Evolutionary conservation across 2,888 invertebrate genomes (phyloP), one percentile per base, ranked within the genome.

Genomic region (Octonoba sinensis): DNA sequence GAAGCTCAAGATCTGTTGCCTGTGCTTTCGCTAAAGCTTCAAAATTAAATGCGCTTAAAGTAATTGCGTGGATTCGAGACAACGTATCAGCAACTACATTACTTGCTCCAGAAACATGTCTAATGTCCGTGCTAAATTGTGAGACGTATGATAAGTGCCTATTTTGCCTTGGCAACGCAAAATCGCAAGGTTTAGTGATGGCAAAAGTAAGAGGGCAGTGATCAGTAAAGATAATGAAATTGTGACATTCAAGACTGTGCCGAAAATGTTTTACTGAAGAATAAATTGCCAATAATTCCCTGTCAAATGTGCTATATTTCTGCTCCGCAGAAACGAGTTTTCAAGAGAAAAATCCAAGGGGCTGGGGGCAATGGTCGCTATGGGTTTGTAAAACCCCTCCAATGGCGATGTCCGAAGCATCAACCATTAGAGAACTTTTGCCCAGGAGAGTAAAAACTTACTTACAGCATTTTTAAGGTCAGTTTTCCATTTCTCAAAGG

Each of bases 201-300:
- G 59, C 46, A 47, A n/a, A 60, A 20, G 16, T 60, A n/a, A 60
- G 46, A 15, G 70, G 60, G 12, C 49, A 47, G n/a, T 71, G 59
- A 16, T 71, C 24, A 47, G 70, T 71, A n/a, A 59, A 49, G 12
- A 27, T 22, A 18, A 20, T n/a, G 12, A 60, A 60, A 0, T 69
- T 3, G 27, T 27, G 47, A 27, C 60, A 59, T 60, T 71, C 71
- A 12, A 62, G 22, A 16, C 22, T 18, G 36, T 49, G 27, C 24
- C 18, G 59, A 18, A 60, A 71, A 49, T 49, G 27, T 2, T 47
- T 60, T 11, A 60, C 22, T 24, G 49, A 60, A 18, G n/a, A 12
- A 49, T 49, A 71, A 18, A 24, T n/a, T 3, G 16, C 24, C 6
- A 71, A 6, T 4, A 71, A 24, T 22, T 71, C 70, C 1, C 22